Evolutionary conservation across 92 coral and sea anemone genomes (phyloP).

Genomic region (Muricea muricata): DNA sequence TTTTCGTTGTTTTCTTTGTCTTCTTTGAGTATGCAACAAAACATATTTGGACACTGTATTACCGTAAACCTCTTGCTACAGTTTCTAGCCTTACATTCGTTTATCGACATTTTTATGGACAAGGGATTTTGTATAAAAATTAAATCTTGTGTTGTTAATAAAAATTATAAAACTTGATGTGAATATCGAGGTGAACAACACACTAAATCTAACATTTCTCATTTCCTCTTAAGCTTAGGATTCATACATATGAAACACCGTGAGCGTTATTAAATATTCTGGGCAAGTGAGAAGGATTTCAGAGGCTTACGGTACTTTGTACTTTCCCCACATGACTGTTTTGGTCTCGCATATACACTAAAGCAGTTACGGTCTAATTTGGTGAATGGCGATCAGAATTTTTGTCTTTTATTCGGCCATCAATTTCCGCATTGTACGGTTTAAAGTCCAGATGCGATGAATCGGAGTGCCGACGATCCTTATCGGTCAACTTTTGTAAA

Average conservation of each 20-base stretch:
- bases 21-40: neutral
- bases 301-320: neutral
- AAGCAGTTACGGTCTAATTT: neutral
- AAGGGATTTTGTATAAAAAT: too few species aligned
- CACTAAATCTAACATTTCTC: too few species aligned
- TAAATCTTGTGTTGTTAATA: too few species aligned
- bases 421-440: conserved; percentile 9
- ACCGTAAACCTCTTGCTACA: neutral
- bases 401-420: neutral
- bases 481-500: neutral
- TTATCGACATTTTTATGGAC: neutral
- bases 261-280: too few species aligned
- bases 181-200: too few species aligned
- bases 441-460: conserved; percentile 5
- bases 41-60: neutral
- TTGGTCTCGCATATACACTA: neutral
- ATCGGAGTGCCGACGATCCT: conserved; percentile 32
- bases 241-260: too few species aligned
- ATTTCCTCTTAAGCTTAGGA: too few species aligned
- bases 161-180: too few species aligned
- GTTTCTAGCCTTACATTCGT: neutral
- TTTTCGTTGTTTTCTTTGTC: neutral
- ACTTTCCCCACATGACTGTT: neutral
- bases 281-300: too few species aligned
- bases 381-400: conserved; percentile 19